Conservation (phyloP, 2,113 vertebrate genomes). For the Ameiurus melas region DNA sequence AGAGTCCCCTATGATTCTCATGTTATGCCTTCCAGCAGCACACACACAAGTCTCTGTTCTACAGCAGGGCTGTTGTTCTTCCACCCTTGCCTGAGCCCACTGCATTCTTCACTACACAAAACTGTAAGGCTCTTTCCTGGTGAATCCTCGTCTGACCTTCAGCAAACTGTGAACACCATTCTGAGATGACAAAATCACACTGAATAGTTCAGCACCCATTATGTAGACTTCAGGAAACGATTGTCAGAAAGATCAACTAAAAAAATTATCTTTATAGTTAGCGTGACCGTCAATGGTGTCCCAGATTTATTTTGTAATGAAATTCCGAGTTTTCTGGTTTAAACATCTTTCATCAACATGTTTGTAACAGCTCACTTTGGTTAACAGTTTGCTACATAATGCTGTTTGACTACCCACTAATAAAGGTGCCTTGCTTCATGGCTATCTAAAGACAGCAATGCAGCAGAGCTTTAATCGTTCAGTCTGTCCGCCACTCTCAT, state of each 20-base stretch:
- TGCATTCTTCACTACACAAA: slow-evolving; percentile 32
- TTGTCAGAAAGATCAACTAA: not conserved
- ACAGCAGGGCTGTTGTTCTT: slow-evolving; percentile 4
- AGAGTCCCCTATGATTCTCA: not conserved
- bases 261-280: not conserved
- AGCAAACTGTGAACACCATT: not conserved
- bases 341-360: too few species aligned
- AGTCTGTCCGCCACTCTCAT: not conserved
- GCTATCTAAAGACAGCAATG: not conserved
- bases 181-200: not conserved
- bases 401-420: not conserved
- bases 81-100: slow-evolving; percentile 10
- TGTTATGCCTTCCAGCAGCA: not conserved
- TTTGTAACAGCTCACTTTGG: not conserved
- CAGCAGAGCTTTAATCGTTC: not conserved
- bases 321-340: not conserved
- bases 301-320: not conserved
- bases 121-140: not conserved
- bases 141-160: slow-evolving; percentile 5
- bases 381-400: not conserved
- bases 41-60: slow-evolving; percentile 17
- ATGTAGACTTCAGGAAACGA: not conserved
- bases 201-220: not conserved
- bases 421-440: too few species aligned
- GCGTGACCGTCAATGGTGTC: not conserved